Conservation (phyloP, 2,888 invertebrate species). For the Latrodectus elegans region DNA sequence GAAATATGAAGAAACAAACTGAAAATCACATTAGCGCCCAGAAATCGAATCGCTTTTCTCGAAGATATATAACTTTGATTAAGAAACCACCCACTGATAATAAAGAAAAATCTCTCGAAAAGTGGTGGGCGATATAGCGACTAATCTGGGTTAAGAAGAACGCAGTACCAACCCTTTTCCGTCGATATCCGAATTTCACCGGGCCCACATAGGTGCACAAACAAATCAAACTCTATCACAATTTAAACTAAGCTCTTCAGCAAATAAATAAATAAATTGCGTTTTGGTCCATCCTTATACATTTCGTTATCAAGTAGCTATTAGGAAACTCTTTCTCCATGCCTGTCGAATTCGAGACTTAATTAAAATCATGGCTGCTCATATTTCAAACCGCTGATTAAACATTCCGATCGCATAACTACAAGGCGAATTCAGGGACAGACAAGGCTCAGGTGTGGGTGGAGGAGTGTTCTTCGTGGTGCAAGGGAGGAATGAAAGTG, state of each 20-base stretch:
- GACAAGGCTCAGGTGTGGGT: not conserved
- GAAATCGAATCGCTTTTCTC: too few relatives aligned
- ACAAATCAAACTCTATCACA: conserved; percentile 30
- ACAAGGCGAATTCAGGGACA: not conserved
- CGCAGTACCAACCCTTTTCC: too few relatives aligned
- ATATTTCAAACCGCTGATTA: conserved; percentile 61
- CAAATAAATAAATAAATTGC: conserved; percentile 44
- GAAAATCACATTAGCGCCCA: too few relatives aligned
- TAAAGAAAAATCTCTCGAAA: too few relatives aligned
- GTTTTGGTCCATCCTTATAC: not conserved
- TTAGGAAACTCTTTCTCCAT: conserved; percentile 5
- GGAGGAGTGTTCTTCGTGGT: not conserved
- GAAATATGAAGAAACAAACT: too few relatives aligned
- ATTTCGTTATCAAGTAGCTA: conserved; percentile 31
- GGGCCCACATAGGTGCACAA: not conserved
- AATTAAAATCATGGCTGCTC: conserved; percentile 50
- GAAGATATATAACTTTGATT: too few relatives aligned
- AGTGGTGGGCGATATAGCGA: too few relatives aligned
- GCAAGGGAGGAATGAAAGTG: conserved; percentile 21
- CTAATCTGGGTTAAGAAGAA: too few relatives aligned
- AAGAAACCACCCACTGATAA: too few relatives aligned
- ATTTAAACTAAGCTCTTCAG: conserved; percentile 38
- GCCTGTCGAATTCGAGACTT: conserved; percentile 24
- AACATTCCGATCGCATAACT: conserved; percentile 32
- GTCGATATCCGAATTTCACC: too few relatives aligned